These are phyloP conservation scores for Mellilla xanthometata DNA, from an alignment of 2,888 invertebrate genomes.

Conservation along the genomic window DNA sequence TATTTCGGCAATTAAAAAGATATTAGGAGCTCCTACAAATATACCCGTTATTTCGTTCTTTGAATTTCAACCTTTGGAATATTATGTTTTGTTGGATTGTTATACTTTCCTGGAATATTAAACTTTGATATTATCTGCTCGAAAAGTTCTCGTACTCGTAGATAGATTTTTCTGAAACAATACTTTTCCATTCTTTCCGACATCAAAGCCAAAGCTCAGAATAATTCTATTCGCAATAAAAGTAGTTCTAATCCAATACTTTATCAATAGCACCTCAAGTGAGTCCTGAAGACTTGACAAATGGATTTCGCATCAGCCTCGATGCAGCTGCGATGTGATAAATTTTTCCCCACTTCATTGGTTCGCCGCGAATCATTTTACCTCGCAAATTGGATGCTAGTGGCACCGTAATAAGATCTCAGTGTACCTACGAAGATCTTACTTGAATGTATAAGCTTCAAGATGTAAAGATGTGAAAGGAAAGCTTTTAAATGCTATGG, in stretches of 20 bases:
- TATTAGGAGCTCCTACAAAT: neutral
- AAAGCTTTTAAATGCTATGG: neutral
- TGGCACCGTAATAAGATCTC: conserved; percentile 22
- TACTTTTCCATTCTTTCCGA: too few relatives aligned
- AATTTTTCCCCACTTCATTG: conserved; percentile 25
- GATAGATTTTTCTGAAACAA: too few relatives aligned
- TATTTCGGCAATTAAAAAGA: conserved; percentile 14
- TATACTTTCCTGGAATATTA: too few relatives aligned
- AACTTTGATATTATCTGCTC: too few relatives aligned
- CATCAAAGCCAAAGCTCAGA: too few relatives aligned
- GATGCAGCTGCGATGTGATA: conserved; percentile 41
- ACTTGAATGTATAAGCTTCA: conserved; percentile 4
- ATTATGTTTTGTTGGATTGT: neutral
- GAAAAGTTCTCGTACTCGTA: too few relatives aligned
- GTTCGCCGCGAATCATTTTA: conserved; percentile 19
- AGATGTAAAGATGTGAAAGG: neutral
- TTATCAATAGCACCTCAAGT: conserved; percentile 41
- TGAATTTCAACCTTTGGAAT: neutral
- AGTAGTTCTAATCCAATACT: conserved; percentile 32
- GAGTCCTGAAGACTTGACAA: conserved; percentile 39
- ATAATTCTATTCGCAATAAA: too few relatives aligned
- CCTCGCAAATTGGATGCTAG: conserved; percentile 40
- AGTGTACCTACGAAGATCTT: too few relatives aligned
- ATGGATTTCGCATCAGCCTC: conserved; percentile 48
- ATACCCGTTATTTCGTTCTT: too few relatives aligned